Evolutionary conservation across 2,888 invertebrate species (phyloP), one percentile per base, ranked within the genome.

Genomic region (Emmelina monodactyla): DNA sequence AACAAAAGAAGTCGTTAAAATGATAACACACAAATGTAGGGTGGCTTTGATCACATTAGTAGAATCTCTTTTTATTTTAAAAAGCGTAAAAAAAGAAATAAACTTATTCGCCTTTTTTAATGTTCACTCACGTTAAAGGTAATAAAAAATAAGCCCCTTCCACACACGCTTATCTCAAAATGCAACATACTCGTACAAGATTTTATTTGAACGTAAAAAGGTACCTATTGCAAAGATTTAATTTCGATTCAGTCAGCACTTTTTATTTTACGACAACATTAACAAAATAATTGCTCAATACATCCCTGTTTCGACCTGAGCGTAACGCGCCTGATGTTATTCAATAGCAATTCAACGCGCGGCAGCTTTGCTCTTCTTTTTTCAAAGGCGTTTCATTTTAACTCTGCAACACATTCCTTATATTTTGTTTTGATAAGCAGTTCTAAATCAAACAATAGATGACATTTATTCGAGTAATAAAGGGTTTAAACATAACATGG

Each of bases 201-300:
- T 50, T 67, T 70, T 67, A 68, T 66, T 60, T 46, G 51, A 52
- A 56, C 63, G 54, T 71, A 62, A 69, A 66, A 55, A 51, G 43
- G 48, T 56, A 56, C 60, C 58, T 63, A 63, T 66, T 53, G 53
- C 53, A 59, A 55, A 59, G 54, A 64, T 66, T 68, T 67, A 64
- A 68, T 66, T 68, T 58, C 57, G 58, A 53, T 60, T 55, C 58
- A 58, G 63, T 67, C 69, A 65, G 68, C 69, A 59, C 62, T 66
- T 71, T 67, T 66, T 66, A 68, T 69, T 70, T 70, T 70, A 68
- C 61, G 58, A 49, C 39, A 43, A 43, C 63, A 61, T 70, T 66
- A 67, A 66, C 56, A 50, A 55, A 55, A 58, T 59, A 59, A 67
- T 64, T 65, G 54, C 46, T 43, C 44, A 40, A 41, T 37, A 29